Evolutionary conservation across 2,888 invertebrate species (phyloP), one percentile per base, ranked within the genome.

Genomic region (Eupithecia subfuscata): DNA sequence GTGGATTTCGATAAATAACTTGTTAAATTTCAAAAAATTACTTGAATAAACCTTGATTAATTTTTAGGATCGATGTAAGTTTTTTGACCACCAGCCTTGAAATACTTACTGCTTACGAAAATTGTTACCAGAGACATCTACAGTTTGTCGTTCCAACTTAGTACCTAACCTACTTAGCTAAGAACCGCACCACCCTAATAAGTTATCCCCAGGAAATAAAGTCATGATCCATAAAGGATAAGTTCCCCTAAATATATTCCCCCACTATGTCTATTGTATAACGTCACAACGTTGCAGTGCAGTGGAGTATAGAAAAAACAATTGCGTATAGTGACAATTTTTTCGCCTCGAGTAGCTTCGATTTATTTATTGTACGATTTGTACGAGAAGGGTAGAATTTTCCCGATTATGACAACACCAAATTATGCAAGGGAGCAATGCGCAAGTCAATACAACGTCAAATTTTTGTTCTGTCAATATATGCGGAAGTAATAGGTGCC

Each of bases 361-460:
- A 2, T 34, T 4, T 9, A 34, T 7, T 7, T 37, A n/a, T n/a
- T n/a, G n/a, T n/a, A n/a, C n/a, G n/a, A n/a, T n/a, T 37, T 37
- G 5, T 60, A 22, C 22, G 14, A 22, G 22, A 74, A 69, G 70
- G 67, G 65, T 75, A 74, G 69, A 22, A 75, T 79, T 68, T 78
- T 78, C 73, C 48, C 22, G 14, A 37, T 2, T 48, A 73, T 85
- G 83, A 82, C 86, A 84, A 86, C 86, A 82, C 87, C 70, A 77
- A 77, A 75, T 73, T 68, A 40, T 52, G 52, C 63, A 34, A 37
- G 43, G 48, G 2, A 18, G 7, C 22, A 86, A 78, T 86, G 89
- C 90, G 90, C 90, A 90, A 80, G 90, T 87, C 88, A 86, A 82
- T 74, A 84, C 70, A 83, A 78, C 79, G 89, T 90, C 90, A 90